These are phyloP conservation scores for Micropoecilia bifurca DNA, from an alignment of 2,797 vertebrate species.

Conservation along the genomic window DNA sequence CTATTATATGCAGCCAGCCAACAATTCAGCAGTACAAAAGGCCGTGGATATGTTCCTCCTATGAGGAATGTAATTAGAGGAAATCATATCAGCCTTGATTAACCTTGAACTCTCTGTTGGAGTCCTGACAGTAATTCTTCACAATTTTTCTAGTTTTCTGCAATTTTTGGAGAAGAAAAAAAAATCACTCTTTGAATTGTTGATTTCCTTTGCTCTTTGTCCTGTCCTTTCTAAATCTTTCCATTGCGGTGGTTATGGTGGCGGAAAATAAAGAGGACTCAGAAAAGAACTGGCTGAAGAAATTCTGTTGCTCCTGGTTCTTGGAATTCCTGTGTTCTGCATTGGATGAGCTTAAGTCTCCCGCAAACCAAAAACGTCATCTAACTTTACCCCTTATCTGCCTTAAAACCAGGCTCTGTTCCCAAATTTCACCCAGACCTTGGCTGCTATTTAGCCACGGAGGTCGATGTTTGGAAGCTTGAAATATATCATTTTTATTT, in stretches of 20 bases:
- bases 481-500: constrained; percentile 63
- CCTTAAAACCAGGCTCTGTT: constrained; percentile 48
- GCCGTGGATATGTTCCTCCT: constrained; percentile 50
- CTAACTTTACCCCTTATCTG: constrained; percentile 20
- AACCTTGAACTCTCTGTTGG: constrained; percentile 39
- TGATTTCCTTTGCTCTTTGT: not conserved
- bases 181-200: constrained; percentile 30
- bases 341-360: constrained; percentile 2
- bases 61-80: constrained; percentile 50
- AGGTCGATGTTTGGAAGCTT: constrained; percentile 48
- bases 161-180: not conserved
- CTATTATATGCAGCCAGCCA: constrained; percentile 6
- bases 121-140: constrained; percentile 25
- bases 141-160: constrained; percentile 22
- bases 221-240: not conserved
- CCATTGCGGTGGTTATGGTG: constrained; percentile 88
- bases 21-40: not conserved
- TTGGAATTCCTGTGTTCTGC: constrained; percentile 89
- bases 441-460: constrained; percentile 44
- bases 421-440: constrained; percentile 37
- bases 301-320: constrained; percentile 95
- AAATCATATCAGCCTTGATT: constrained; percentile 41
- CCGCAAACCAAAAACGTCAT: constrained; percentile 57
- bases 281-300: constrained; percentile 90
- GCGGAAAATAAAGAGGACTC: constrained; percentile 90